Evolutionary conservation across 2,888 invertebrate species (phyloP), one percentile per base, ranked within the genome.

Genomic region (Cremastinae sp.): DNA sequence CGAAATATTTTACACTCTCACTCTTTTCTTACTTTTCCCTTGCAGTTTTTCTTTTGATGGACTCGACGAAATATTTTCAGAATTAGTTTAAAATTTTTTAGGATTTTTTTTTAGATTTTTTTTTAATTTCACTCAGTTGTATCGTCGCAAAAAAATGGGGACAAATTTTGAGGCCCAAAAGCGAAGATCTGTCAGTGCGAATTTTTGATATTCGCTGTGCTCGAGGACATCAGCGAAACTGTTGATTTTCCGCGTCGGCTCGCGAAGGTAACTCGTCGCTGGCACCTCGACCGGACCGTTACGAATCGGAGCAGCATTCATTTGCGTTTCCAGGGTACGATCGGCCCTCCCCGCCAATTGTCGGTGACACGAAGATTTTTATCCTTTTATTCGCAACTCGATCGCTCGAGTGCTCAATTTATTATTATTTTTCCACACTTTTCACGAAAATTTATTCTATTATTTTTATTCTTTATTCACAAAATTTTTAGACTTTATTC

Each of bases 311-410:
- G 47, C 58, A 65, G 59, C 16, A 65, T 58, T 64, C 51, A 69
- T 75, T 75, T 70, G 58, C 12, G 69, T 36, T 49, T 58, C 28
- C 28, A 61, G 66, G 54, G 20, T 61, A 66, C 53, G 16, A 68
- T 9, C 49, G 69, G 36, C 59, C 53, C 53, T 53, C n/a, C n/a
- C 51, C 28, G 59, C 41, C 41, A 28, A 69, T 41, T 22, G 3
- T 16, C 1, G 22, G 28, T 16, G 53, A 53, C 53, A 14, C 38
- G 12, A 10, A 34, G 36, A 22, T 28, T 53, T 34, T 12, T 14
- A 16, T 12, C 34, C 5, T 54, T 54, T 18, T 7, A 9, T 0
- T 58, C 58, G n/a, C 58, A 8, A 45, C 1, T 16, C 8, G 3
- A 0, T 14, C 45, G 12, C 14, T 45, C n/a, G n/a, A n/a, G n/a